Base-by-base conservation (phyloP, 2,797 vertebrate species). In the Microctenopoma lineatum region DNA sequence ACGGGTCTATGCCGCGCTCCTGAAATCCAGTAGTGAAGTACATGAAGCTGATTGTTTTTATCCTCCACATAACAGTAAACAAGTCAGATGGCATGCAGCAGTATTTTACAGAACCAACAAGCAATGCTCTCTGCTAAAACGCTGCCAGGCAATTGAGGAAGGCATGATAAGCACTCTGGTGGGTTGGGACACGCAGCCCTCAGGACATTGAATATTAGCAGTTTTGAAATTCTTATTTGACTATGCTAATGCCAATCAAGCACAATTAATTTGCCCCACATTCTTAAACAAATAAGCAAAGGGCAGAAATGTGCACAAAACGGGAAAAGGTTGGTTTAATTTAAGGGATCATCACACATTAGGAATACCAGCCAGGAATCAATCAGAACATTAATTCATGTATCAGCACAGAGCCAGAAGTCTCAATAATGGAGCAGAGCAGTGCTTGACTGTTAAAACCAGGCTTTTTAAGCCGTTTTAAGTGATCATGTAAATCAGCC, bases 171-270 rank as follows among this genome's bases (percentile, higher is more conserved):
- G 84, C 86, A 90, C 89, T 87, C 80, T 69, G 68, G 91, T 87
- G 90, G 85, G 79, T 90, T 90, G 90, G 90, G 90, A 89, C 75
- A 42, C 72, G 42, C 74, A 77, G 83, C 81, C 90, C 76, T 80
- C 45, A 21, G 75, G 86, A 80, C 46, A 56, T 72, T 83, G 82
- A 81, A 80, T 81, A 88, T 90, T 87, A 89, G 85, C 78, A 80
- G 84, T 88, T 92, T 89, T 77, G 42, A 82, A 80, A 89, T 92
- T 91, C 81, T 75, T 86, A 89, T 90, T 91, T 89, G 82, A 78
- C 88, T 89, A 87, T 90, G 88, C 77, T 91, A 88, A 90, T 88
- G 89, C 89, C 91, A 90, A 90, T 89, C 88, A 89, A 90, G 81
- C 79, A 52, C 87, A 84, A 78, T 88, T 89, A 78, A 89, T 90